Evolutionary conservation across 2,888 invertebrate species (phyloP).

Genomic region (Volucella inflata): DNA sequence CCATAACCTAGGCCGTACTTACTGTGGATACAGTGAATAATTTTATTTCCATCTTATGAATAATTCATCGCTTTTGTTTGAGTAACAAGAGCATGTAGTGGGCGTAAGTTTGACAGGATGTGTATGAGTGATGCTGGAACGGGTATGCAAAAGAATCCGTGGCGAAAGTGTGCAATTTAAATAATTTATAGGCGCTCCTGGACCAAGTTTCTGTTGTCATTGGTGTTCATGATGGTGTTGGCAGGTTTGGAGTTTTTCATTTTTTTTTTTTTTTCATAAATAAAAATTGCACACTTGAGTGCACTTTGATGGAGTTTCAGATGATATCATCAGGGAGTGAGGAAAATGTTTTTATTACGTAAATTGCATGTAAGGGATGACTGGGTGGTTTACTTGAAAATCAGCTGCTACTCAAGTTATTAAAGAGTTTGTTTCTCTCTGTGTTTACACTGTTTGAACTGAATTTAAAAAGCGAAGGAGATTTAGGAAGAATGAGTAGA

Average conservation of each 20-base stretch:
- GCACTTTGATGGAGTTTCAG: constrained; percentile 36
- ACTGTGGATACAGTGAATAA: constrained; percentile 22
- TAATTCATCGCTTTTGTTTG: constrained; percentile 61
- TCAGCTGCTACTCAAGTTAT: background rate
- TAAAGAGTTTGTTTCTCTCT: too few relatives aligned
- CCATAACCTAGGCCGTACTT: too few relatives aligned
- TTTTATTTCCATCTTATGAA: constrained; percentile 58
- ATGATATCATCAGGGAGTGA: constrained; percentile 1
- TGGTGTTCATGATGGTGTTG: background rate
- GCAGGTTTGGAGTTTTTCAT: background rate
- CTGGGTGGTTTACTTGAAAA: constrained; percentile 5
- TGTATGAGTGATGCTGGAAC: constrained; percentile 47
- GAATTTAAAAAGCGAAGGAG: too few relatives aligned
- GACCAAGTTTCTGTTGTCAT: constrained; percentile 12
- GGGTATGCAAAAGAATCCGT: constrained; percentile 36
- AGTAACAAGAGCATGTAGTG: constrained; percentile 9
- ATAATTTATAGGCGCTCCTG: constrained; percentile 50
- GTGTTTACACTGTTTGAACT: too few relatives aligned
- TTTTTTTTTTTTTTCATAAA: background rate
- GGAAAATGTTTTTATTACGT: background rate
- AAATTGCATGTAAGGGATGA: constrained; percentile 20
- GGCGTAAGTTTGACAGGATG: constrained; percentile 3
- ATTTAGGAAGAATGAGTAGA: too few relatives aligned
- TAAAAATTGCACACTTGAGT: constrained; percentile 30
- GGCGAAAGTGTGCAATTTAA: constrained; percentile 56